These are phyloP conservation scores for Baronia brevicornis DNA, from an alignment of 2,888 invertebrate genomes.

Conservation along the genomic window DNA sequence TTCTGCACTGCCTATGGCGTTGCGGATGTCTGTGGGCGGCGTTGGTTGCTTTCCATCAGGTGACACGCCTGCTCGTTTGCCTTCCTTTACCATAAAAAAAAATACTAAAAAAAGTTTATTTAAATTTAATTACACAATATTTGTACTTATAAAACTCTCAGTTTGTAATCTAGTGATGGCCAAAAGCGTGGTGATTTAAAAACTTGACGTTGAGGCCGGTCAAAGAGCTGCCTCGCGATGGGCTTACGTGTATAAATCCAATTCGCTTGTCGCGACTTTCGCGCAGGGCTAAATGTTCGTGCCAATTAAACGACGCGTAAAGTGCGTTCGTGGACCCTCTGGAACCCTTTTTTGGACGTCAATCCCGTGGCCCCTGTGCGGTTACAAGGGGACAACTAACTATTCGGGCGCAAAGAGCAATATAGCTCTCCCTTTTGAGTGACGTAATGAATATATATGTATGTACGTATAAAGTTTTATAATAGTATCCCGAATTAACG, in stretches of 20 bases:
- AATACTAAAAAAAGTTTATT: not conserved
- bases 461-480: constrained; percentile 7
- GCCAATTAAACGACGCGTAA: constrained; percentile 69
- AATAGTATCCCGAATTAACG: too few species aligned
- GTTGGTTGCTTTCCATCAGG: too few species aligned
- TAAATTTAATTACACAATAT: not conserved
- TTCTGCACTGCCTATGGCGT: too few species aligned
- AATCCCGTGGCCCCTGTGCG: constrained; percentile 32
- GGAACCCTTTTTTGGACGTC: constrained; percentile 41
- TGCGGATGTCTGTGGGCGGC: too few species aligned
- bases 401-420: constrained; percentile 14
- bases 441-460: constrained; percentile 1
- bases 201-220: constrained; percentile 55
- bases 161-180: constrained; percentile 62
- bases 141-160: constrained; percentile 42
- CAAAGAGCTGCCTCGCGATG: constrained; percentile 48
- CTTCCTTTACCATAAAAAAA: too few species aligned
- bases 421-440: constrained; percentile 2
- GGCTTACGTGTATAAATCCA: constrained; percentile 64
- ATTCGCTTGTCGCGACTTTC: constrained; percentile 67
- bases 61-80: too few species aligned
- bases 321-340: constrained; percentile 47
- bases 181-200: constrained; percentile 51
- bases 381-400: constrained; percentile 17
- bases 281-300: constrained; percentile 55